Evolutionary conservation across 2,888 invertebrate species (phyloP), one percentile per base, ranked within the genome.

Genomic region (Apotomis capreana): DNA sequence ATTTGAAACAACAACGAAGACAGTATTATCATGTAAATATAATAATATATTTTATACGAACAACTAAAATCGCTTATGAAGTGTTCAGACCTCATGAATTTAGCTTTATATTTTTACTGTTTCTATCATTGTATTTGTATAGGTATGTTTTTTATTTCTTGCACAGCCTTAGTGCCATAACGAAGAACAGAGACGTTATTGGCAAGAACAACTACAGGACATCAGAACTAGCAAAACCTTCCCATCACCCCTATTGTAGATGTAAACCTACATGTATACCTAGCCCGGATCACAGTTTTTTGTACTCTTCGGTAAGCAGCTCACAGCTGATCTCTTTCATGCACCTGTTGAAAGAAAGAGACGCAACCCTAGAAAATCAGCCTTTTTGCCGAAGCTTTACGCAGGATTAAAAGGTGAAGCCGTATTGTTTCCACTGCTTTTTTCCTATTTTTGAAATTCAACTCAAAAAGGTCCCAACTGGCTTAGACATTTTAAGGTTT

Each of bases 381-480:
- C 37, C n/a, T 15, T 15, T 36, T 63, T 10, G 49, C 49, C 49
- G 49, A 9, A 49, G 52, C 51, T 37, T 52, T 40, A 55, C 44
- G 64, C 64, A 64, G 54, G 64, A 44, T 64, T 64, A 64, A 64
- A 64, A 54, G 63, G 44, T 44, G 54, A 44, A 55, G 40, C 40
- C 54, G 64, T 63, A 63, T 64, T 64, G 64, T 64, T 61, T 55
- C 54, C 12, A 63, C 10, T 10, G 15, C 40, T 26, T 26, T 61
- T 61, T 40, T 52, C 15, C 57, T 36, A 36, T 10, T 63, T 63
- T 36, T 3, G 3, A 6, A 5, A 1, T 36, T 61, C 37, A 40
- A 10, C 5, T 63, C 3, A 54, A 55, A 44, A 64, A 55, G 54
- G 64, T 40, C 0, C 15, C 37, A 55, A 55, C 3, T 4, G 6